Percentiles rank a stretch among this genome's conserved stretches.
Conservation (phyloP, 1,140 invertebrate species). For the Hormaphis cornu region DNA sequence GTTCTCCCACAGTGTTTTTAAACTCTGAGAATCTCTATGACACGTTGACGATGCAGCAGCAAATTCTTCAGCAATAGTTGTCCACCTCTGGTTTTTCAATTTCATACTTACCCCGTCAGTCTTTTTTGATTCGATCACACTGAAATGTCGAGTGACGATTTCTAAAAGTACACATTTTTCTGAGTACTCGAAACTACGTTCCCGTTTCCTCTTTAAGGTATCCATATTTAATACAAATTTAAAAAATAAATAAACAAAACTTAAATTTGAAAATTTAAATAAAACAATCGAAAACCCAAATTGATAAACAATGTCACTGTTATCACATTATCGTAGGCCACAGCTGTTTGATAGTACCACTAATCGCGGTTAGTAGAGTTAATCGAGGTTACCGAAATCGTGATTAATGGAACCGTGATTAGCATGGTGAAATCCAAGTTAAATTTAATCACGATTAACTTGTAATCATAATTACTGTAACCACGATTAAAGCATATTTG, state of each 20-base stretch:
- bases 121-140: background rate
- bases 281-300: background rate
- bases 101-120: background rate
- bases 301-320: too few relatives aligned
- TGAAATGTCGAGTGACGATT: background rate
- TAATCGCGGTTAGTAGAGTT: background rate
- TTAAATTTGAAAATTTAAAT: too few relatives aligned
- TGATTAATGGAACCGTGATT: background rate
- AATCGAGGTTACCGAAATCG: background rate
- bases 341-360: background rate
- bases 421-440: background rate
- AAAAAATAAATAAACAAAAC: too few relatives aligned
- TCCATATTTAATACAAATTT: background rate
- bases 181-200: background rate
- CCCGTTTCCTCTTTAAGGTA: background rate
- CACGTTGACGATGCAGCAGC: background rate
- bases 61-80: background rate
- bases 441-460: background rate
- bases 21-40: background rate
- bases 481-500: background rate
- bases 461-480: background rate
- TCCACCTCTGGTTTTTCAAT: background rate
- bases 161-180: background rate
- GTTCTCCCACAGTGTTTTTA: background rate
- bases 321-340: background rate